Conservation (phyloP, 2,797 vertebrate species). For the Sebastes hubbsi region DNA sequence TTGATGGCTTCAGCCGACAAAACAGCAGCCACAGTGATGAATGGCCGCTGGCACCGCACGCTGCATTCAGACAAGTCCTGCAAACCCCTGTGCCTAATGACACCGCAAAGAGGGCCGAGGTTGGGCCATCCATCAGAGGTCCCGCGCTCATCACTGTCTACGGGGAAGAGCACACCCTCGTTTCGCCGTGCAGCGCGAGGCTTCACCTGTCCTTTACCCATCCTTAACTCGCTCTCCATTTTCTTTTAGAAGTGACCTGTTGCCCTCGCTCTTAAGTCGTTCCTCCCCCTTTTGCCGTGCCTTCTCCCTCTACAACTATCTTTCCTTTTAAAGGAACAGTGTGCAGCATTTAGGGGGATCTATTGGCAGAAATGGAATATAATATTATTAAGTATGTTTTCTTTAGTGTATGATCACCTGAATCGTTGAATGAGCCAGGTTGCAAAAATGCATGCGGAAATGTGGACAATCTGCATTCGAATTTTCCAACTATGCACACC, state of each 20-base stretch:
- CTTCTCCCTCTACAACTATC: not conserved
- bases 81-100: constrained; percentile 68
- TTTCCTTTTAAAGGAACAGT: not conserved
- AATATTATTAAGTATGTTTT: too few relatives aligned
- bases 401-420: too few relatives aligned
- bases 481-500: too few relatives aligned
- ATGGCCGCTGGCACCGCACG: constrained; percentile 28
- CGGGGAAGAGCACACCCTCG: constrained; percentile 8
- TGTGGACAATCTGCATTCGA: too few relatives aligned
- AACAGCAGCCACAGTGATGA: constrained; percentile 48
- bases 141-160: constrained; percentile 27
- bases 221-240: constrained; percentile 14
- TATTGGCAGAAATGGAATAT: too few relatives aligned
- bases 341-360: too few relatives aligned
- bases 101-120: constrained; percentile 48
- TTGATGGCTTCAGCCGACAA: constrained; percentile 32
- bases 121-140: constrained; percentile 62
- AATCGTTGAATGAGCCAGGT: too few relatives aligned
- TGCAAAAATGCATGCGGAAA: not conserved
- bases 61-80: constrained; percentile 55
- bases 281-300: not conserved
- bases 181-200: not conserved
- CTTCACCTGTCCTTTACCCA: constrained; percentile 57
- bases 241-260: constrained; percentile 33
- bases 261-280: not conserved